phyloP scores from a whole-genome alignment of 2,888 invertebrate genomes.

The Catonia carolina region DNA sequence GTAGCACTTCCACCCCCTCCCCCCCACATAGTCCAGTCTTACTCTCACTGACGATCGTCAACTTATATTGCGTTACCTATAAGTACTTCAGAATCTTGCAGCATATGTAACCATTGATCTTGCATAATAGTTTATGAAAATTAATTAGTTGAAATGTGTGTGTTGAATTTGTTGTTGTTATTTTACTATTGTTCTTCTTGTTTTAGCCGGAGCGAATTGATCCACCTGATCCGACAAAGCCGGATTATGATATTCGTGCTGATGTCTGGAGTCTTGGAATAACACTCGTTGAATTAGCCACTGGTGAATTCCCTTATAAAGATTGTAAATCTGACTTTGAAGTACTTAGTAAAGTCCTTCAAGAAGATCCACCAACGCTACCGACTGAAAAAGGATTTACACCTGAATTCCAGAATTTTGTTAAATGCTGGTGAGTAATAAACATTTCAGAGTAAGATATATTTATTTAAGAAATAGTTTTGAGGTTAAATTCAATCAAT shows the following conservation, averaged over 20 bases:
- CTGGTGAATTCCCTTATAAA: conserved; percentile 89
- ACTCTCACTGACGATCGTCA: too few species aligned
- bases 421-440: conserved; percentile 71
- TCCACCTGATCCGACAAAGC: conserved; percentile 82
- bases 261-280: conserved; percentile 99
- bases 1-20: too few species aligned
- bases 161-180: too few species aligned
- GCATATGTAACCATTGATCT: too few species aligned
- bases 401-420: conserved; percentile 82
- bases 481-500: too few species aligned
- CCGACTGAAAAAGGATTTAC: conserved; percentile 73
- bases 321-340: conserved; percentile 98
- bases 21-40: too few species aligned
- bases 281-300: conserved; percentile 92
- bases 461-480: too few species aligned
- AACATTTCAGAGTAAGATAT: background rate
- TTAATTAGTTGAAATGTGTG: too few species aligned
- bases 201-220: conserved; percentile 93
- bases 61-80: too few species aligned
- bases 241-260: conserved; percentile 96
- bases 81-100: too few species aligned
- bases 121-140: too few species aligned
- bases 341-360: conserved; percentile 85
- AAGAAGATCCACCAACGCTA: conserved; percentile 80
- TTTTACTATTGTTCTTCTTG: too few species aligned